Percentiles rank a stretch among this genome's conserved stretches.
Conservation (phyloP, 2,113 vertebrate genomes). For the Archocentrus centrarchus region DNA sequence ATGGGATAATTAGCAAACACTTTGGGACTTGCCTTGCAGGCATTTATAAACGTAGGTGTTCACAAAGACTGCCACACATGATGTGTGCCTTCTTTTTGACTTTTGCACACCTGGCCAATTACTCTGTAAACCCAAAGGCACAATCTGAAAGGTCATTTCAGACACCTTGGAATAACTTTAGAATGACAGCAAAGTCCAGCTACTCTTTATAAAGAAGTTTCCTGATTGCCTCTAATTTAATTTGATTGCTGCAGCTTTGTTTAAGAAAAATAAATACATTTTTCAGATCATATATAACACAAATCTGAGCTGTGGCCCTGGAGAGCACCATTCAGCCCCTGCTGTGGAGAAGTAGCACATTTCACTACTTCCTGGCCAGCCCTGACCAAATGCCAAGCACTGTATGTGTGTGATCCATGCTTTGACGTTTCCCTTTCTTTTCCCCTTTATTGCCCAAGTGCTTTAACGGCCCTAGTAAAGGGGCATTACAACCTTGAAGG, state of each 20-base stretch:
- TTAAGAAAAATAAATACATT: slow-evolving; percentile 47
- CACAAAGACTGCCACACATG: not conserved
- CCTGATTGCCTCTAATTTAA: slow-evolving; percentile 42
- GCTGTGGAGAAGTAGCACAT: slow-evolving; percentile 46
- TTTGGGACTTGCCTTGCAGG: not conserved
- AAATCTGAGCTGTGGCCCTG: slow-evolving; percentile 34
- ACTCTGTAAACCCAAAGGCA: not conserved
- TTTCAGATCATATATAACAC: slow-evolving; percentile 28
- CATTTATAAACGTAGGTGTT: not conserved
- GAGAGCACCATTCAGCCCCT: slow-evolving; percentile 48
- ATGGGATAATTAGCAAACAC: not conserved
- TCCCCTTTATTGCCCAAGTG: slow-evolving; percentile 55
- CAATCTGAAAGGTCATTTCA: slow-evolving; percentile 5
- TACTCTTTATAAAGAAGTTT: slow-evolving; percentile 24
- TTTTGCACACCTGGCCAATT: not conserved
- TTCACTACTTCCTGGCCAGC: slow-evolving; percentile 63
- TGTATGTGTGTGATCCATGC: slow-evolving; percentile 70
- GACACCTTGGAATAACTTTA: not conserved
- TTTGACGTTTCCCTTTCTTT: slow-evolving; percentile 64
- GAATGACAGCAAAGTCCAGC: not conserved
- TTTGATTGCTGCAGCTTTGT: slow-evolving; percentile 22
- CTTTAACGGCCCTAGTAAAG: slow-evolving; percentile 75
- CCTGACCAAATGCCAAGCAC: slow-evolving; percentile 41
- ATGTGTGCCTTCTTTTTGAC: not conserved
- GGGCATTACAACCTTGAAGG: slow-evolving; percentile 68